phyloP scores from a whole-genome alignment of 2,888 invertebrate genomes.

The Coleophora flavipennella region DNA sequence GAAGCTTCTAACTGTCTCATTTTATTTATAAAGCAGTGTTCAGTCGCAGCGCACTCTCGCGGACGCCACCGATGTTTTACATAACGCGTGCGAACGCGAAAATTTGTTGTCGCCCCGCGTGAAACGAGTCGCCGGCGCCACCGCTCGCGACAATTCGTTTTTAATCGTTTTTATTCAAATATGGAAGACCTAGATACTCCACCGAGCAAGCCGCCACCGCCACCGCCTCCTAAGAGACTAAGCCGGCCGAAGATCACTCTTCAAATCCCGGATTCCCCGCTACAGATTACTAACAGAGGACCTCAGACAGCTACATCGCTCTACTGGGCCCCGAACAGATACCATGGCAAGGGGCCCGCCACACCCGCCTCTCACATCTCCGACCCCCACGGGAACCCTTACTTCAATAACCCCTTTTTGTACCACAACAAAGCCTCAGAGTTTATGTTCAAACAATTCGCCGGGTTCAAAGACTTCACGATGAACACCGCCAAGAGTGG shows the following conservation, averaged over 20 bases:
- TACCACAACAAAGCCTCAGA: slow-evolving; percentile 80
- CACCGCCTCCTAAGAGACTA: slow-evolving; percentile 44
- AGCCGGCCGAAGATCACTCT: slow-evolving; percentile 63
- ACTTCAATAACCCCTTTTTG: slow-evolving; percentile 55
- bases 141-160: slow-evolving; percentile 10
- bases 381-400: slow-evolving; percentile 45
- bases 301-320: slow-evolving; percentile 33
- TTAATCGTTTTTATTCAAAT: slow-evolving; percentile 3
- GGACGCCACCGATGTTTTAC: slow-evolving; percentile 36
- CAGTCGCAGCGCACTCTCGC: slow-evolving; percentile 40
- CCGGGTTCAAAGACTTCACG: slow-evolving; percentile 84
- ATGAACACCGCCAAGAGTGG: slow-evolving; percentile 82
- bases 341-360: slow-evolving; percentile 36
- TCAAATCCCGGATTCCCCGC: slow-evolving; percentile 47
- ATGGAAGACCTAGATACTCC: slow-evolving; percentile 45
- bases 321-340: slow-evolving; percentile 33
- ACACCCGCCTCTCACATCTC: slow-evolving; percentile 50
- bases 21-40: slow-evolving; percentile 67
- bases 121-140: slow-evolving; percentile 40
- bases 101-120: slow-evolving; percentile 30
- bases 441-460: slow-evolving; percentile 85
- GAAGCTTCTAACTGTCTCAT: slow-evolving; percentile 37
- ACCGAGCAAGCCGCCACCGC: slow-evolving; percentile 52
- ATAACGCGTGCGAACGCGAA: slow-evolving; percentile 18
- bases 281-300: slow-evolving; percentile 31